A percentile compares a stretch with the other conserved stretches of the same genome.
Evolutionary conservation across 2,797 vertebrate species (phyloP).

Genomic region (Leptodactylus fallax): DNA sequence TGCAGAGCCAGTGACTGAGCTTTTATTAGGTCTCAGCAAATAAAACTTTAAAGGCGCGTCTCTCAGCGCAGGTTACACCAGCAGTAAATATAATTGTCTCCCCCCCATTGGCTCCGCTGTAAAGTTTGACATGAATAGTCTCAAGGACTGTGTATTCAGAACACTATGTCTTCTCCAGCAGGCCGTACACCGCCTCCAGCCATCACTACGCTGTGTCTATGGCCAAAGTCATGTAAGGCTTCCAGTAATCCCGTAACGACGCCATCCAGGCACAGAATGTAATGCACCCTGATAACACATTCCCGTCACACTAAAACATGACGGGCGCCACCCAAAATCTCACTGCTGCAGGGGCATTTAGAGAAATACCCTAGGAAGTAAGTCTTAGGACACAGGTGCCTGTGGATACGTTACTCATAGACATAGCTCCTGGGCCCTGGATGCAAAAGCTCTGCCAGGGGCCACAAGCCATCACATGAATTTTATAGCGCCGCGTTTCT

Average conservation of each 20-base stretch:
- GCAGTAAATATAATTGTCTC: conserved; percentile 56
- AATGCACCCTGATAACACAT: neutral
- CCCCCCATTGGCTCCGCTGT: conserved; percentile 43
- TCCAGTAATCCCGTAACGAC: conserved; percentile 32
- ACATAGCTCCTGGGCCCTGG: neutral
- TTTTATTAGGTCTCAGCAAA: conserved; percentile 71
- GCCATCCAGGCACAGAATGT: neutral
- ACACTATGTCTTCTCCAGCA: conserved; percentile 19
- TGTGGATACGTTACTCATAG: neutral
- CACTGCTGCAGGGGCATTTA: neutral
- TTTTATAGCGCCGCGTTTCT: neutral
- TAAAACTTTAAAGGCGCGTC: conserved; percentile 68
- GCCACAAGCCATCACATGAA: no score
- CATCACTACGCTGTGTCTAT: neutral
- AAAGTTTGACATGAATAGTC: conserved; percentile 45
- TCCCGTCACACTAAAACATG: conserved; percentile 11
- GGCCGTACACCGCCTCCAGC: neutral
- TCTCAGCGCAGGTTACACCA: conserved; percentile 41
- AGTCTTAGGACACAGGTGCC: neutral
- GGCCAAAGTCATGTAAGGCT: neutral
- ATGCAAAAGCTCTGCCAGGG: neutral
- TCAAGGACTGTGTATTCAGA: neutral
- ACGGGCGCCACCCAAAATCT: neutral
- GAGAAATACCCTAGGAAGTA: neutral
- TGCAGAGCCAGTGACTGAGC: conserved; percentile 71